These are phyloP conservation scores for Synanthedon vespiformis DNA, from an alignment of 2,888 invertebrate species.

Conservation along the genomic window DNA sequence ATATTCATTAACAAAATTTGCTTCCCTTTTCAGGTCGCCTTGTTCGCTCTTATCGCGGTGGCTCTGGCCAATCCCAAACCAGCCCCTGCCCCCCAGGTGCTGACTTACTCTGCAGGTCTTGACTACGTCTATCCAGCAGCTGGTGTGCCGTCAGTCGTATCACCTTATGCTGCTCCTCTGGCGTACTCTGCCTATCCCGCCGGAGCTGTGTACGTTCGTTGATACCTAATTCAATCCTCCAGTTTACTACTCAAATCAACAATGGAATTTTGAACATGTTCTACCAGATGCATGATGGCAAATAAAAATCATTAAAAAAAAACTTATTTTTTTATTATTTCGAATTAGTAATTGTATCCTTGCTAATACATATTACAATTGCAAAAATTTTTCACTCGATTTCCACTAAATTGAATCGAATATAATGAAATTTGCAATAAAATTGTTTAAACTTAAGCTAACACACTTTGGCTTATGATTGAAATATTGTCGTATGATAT, in stretches of 20 bases:
- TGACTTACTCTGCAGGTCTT: conserved; percentile 30
- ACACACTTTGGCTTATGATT: too few relatives aligned
- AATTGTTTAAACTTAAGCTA: too few relatives aligned
- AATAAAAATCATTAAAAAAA: background rate
- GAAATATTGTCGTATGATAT: too few relatives aligned
- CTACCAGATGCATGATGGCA: background rate
- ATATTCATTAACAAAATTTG: background rate
- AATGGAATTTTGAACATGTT: background rate
- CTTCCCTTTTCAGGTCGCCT: conserved; percentile 42
- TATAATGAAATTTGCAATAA: too few relatives aligned
- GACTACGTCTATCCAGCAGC: conserved; percentile 39
- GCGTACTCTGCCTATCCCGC: conserved; percentile 29
- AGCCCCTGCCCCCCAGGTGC: conserved; percentile 23
- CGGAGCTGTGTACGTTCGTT: conserved; percentile 24
- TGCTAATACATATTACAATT: too few relatives aligned
- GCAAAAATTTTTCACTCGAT: too few relatives aligned
- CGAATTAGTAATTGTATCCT: too few relatives aligned
- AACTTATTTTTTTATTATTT: background rate
- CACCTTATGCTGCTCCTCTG: conserved; percentile 23
- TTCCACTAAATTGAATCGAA: too few relatives aligned
- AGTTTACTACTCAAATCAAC: background rate
- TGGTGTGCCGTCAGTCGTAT: conserved; percentile 20
- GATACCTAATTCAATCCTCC: background rate
- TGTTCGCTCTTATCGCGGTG: conserved; percentile 62
- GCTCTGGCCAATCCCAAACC: conserved; percentile 58